A percentile compares a stretch with the other conserved stretches of the same genome.
Evolutionary conservation across 2,888 invertebrate species (phyloP).

Genomic region (Ochropleura leucogaster): DNA sequence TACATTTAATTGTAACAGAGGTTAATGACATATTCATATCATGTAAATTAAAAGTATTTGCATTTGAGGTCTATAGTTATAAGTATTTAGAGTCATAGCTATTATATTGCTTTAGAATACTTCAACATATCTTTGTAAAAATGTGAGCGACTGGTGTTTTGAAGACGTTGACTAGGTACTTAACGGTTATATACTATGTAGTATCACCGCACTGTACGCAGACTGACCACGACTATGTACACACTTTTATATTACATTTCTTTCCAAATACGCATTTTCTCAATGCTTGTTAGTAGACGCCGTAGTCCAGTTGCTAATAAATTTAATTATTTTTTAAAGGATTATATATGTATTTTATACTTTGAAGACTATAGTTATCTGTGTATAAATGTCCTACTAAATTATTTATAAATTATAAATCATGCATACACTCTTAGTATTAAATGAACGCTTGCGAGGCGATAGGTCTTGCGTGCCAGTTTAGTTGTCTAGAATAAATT

Average conservation of each 20-base stretch:
- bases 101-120: conserved; percentile 90
- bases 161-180: conserved; percentile 71
- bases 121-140: conserved; percentile 90
- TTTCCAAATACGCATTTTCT: conserved; percentile 87
- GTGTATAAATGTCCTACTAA: conserved; percentile 87
- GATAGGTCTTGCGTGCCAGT: conserved; percentile 83
- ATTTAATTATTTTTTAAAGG: conserved; percentile 74
- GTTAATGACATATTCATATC: conserved; percentile 90
- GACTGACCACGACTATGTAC: conserved; percentile 81
- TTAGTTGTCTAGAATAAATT: conserved; percentile 88
- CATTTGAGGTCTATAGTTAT: conserved; percentile 90
- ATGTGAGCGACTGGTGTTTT: conserved; percentile 83
- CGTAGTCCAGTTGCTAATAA: conserved; percentile 76
- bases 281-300: conserved; percentile 80
- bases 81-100: conserved; percentile 90
- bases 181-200: conserved; percentile 71
- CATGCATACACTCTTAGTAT: conserved; percentile 90
- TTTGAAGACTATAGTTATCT: conserved; percentile 79
- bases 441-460: conserved; percentile 85
- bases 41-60: conserved; percentile 91
- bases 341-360: conserved; percentile 80
- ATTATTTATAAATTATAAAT: conserved; percentile 89
- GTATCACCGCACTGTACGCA: conserved; percentile 78
- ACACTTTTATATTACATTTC: conserved; percentile 69
- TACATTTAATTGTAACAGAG: conserved; percentile 85